A percentile compares a stretch with the other conserved stretches of the same genome.
Evolutionary conservation across 2,888 invertebrate genomes (phyloP).

Genomic region (Andrena minutula): DNA sequence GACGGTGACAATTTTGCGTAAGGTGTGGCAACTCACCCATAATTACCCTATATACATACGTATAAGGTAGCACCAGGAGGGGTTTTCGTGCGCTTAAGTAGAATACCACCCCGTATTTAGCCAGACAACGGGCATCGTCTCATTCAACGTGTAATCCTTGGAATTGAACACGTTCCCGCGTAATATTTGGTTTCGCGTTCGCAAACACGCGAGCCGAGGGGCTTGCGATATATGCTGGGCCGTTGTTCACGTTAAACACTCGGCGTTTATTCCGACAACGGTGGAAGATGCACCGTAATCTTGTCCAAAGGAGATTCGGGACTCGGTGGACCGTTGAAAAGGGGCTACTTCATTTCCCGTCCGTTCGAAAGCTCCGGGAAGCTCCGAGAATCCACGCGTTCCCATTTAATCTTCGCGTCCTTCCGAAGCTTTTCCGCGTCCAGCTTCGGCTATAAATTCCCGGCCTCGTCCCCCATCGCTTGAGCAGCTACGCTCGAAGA

Average conservation of each 20-base stretch:
- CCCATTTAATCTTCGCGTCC: background rate
- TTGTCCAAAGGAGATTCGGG: background rate
- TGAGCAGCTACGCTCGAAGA: background rate
- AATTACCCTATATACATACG: background rate
- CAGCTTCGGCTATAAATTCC: constrained; percentile 1
- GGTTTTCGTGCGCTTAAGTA: constrained; percentile 10
- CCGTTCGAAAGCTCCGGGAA: no score
- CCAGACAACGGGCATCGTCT: background rate
- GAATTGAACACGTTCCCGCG: constrained; percentile 11
- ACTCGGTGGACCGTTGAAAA: no score
- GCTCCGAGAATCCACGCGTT: background rate
- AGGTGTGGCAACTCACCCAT: no score
- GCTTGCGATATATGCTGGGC: constrained; percentile 2
- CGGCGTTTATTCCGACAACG: background rate
- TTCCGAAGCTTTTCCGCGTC: background rate
- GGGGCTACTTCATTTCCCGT: background rate
- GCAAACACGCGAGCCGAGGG: background rate
- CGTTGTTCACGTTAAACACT: constrained; percentile 3
- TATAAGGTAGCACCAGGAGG: background rate
- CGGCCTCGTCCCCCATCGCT: background rate
- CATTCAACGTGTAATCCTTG: background rate
- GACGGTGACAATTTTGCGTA: no score
- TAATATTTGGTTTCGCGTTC: background rate
- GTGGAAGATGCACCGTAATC: background rate
- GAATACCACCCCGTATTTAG: constrained; percentile 18